A percentile compares a stretch with the other conserved stretches of the same genome.
Conservation (phyloP, 1,140 invertebrate genomes). For the Magallana angulata region DNA sequence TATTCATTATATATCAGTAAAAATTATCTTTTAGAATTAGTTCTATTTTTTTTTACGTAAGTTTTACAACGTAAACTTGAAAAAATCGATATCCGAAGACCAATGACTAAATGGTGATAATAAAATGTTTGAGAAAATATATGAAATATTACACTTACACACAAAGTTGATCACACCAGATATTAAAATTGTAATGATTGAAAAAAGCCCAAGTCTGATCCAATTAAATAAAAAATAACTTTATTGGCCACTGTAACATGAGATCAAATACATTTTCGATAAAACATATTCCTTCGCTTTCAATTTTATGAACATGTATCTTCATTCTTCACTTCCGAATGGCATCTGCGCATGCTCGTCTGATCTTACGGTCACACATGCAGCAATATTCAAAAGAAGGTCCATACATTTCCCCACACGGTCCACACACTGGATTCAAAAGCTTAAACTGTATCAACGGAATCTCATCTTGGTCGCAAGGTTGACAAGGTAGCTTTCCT, state of each 20-base stretch:
- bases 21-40: too few relatives aligned
- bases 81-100: too few relatives aligned
- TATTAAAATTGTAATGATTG: too few relatives aligned
- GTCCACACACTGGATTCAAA: conserved; percentile 37
- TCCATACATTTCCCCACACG: conserved; percentile 42
- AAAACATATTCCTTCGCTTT: background rate
- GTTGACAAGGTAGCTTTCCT: conserved; percentile 37
- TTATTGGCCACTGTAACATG: background rate
- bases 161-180: too few relatives aligned
- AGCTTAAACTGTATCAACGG: conserved; percentile 42
- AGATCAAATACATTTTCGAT: background rate
- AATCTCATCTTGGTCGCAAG: conserved; percentile 45
- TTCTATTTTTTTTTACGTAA: too few relatives aligned
- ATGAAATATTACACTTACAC: too few relatives aligned
- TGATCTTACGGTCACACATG: conserved; percentile 44
- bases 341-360: conserved; percentile 37
- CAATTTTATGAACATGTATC: background rate
- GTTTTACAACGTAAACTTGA: too few relatives aligned
- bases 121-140: too few relatives aligned
- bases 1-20: too few relatives aligned
- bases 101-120: too few relatives aligned
- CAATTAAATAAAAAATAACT: background rate
- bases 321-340: conserved; percentile 17
- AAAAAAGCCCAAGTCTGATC: too few relatives aligned
- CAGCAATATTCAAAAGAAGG: conserved; percentile 49